Conservation (phyloP, 2,113 vertebrate genomes). For the Lethenteron reissneri region DNA sequence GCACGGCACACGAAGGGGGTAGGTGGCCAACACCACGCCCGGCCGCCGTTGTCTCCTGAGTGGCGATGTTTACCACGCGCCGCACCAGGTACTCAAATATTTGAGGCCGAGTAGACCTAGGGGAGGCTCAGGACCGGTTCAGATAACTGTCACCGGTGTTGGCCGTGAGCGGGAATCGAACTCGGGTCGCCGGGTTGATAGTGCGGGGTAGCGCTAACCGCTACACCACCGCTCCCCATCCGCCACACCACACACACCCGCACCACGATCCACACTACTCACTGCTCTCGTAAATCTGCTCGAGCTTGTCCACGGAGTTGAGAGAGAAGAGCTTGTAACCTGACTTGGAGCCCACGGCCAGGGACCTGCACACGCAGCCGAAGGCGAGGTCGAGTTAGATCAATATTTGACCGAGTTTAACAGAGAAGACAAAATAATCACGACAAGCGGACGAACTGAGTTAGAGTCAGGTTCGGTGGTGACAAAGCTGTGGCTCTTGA, state of each 20-base stretch:
- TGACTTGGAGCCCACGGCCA: conserved; percentile 90
- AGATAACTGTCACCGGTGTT: neutral
- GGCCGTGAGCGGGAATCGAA: neutral
- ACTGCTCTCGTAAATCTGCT: conserved; percentile 99
- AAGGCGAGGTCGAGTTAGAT: neutral
- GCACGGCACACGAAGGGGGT: too few species aligned
- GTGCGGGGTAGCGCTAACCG: neutral
- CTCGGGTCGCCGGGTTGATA: neutral
- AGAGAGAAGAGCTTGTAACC: conserved; percentile 98
- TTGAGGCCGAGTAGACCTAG: too few species aligned
- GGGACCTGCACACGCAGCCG: conserved; percentile 34
- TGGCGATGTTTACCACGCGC: too few species aligned
- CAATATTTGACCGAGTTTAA: neutral
- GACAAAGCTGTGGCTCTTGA: neutral
- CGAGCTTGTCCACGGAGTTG: conserved; percentile 93
- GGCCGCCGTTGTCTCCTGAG: too few species aligned
- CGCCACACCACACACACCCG: neutral
- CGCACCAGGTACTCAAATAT: too few species aligned
- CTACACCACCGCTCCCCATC: neutral
- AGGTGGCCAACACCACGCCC: too few species aligned
- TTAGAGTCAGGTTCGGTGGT: neutral
- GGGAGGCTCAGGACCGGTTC: neutral
- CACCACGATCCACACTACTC: conserved; percentile 26
- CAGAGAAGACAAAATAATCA: neutral
- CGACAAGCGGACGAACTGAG: neutral